Evolutionary conservation across 2,113 vertebrate species (phyloP), one percentile per base, ranked within the genome.

Genomic region (Gallinago jamesoni): DNA sequence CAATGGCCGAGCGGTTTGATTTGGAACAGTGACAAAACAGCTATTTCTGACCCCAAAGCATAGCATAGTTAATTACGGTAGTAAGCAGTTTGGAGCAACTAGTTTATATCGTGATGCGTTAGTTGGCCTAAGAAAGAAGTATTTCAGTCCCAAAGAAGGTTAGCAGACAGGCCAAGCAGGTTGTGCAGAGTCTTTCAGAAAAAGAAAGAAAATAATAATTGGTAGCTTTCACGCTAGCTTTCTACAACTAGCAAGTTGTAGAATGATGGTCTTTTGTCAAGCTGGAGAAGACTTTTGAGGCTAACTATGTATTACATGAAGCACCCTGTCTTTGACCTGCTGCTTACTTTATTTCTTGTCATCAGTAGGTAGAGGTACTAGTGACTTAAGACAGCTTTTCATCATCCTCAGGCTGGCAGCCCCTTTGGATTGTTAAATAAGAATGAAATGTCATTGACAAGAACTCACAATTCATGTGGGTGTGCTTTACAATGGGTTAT

Each of bases 21-120:
- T 97, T 98, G 83, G 83, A 97, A 63, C 39, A 70, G 79, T 96
- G 97, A 93, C 78, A 96, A 96, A 96, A 31, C 31, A 88, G 74
- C 86, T 77, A 88, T 93, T 97, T 81, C 90, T 92, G 91, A 90
- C 88, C 63, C 80, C 70, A 39, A 30, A 84, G 66, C 45, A 2
- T 7, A 66, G 70, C 59, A 78, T 57, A 94, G 53, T 97, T 97
- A 97, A 97, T 96, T 97, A 94, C 0, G 0, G 31, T 27, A 93
- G 59, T 89, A 95, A 97, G 89, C 67, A 84, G 16, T 96, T 96
- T 92, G 56, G 28, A 94, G 22, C 9, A 89, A 87, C 53, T 93
- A 93, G 97, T 94, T 97, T 91, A 91, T 85, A 66, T 47, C 74
- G 66, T 72, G 72, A 57, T 89, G 67, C 45, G 86, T 96, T 91